Base-by-base conservation (phyloP, 2,888 invertebrate genomes). In the Erebia ligea region DNA sequence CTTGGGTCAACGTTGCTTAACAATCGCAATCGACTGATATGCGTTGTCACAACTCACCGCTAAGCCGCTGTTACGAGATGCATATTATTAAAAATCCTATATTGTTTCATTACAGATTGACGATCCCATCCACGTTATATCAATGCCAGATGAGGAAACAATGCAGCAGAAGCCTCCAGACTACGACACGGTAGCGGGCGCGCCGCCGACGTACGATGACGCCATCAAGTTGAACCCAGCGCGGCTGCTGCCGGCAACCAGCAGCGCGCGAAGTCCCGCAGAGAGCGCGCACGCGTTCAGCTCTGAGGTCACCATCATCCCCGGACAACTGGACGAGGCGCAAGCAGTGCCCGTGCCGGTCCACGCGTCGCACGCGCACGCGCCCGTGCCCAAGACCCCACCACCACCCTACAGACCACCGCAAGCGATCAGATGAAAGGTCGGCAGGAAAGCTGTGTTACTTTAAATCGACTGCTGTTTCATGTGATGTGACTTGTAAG, bases 131-230 rank as follows among this genome's bases (percentile, higher is more conserved):
- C 95, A 95, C 85, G 95, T 95, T 73, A 95, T 95, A 76, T 94
- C 95, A 76, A 94, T 95, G 86, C 94, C 94, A 75, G 93, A 94
- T 75, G 93, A 94, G 77, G 93, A 92, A 81, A 93, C 93, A 73
- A 94, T 94, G 86, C 93, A 95, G 80, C 95, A 95, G 81, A 96
- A 96, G 84, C 96, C 96, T 50, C 96, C 96, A 2, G 96, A 96
- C 84, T 96, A 96, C 86, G 96, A 96, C 81, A 94, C 95, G 9
- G 95, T 96, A 67, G 95, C 95, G 10, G 95, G 95, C 54, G 95
- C 95, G 71, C 96, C 96, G 73, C 96, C 96, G 1, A 95, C 95
- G 19, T 96, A 96, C 86, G 96, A 96, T 83, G 96, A 96, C 81
- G 96, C 96, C 62, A 95, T 96, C 80, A 96, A 95, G 85, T 88